Base-by-base conservation (phyloP, 2,888 invertebrate species). In the Campoletis raptor region DNA sequence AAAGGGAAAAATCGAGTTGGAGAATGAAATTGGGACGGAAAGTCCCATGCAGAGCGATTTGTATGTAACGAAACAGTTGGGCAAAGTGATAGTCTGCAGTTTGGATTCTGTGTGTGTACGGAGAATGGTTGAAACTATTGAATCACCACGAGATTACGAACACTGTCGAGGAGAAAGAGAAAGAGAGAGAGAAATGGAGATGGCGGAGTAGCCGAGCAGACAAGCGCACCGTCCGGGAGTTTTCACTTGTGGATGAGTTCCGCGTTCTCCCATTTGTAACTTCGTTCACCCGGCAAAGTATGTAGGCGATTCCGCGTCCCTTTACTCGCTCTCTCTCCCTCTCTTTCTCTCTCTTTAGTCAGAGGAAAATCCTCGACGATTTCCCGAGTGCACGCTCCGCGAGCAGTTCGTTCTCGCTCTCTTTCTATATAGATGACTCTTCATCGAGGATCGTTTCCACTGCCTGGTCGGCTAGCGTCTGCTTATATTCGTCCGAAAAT, bases 241-340 rank as follows among this genome's bases (percentile, higher is more conserved):
- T 91, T 90, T 90, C 87, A 91, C 90, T 92, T 92, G 92, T 90
- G 92, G 91, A 93, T 93, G 93, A 93, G 90, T 92, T 91, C 89
- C 92, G 92, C 92, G 93, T 93, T 91, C 92, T 92, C 92, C 93
- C 92, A 93, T 93, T 93, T 93, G 92, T 93, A 93, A 93, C 93
- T 93, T 91, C 92, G 91, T 90, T 93, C 92, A 93, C 89, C 92
- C 93, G 92, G 92, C 92, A 93, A 93, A 93, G 93, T 93, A 93
- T 92, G 92, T 92, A 92, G 83, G 85, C 81, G 81, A 85, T 86
- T 64, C 67, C 80, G 85, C 85, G 87, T 85, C 85, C 81, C 88
- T 85, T 82, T 88, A 67, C 85, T 74, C 64, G 54, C 54, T 81
- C 77, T 73, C 64, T 57, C 67, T 30, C 74, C 48, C 86, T 48